phyloP scores from a whole-genome alignment of 1,140 invertebrate genomes.

The Mercenaria mercenaria region DNA sequence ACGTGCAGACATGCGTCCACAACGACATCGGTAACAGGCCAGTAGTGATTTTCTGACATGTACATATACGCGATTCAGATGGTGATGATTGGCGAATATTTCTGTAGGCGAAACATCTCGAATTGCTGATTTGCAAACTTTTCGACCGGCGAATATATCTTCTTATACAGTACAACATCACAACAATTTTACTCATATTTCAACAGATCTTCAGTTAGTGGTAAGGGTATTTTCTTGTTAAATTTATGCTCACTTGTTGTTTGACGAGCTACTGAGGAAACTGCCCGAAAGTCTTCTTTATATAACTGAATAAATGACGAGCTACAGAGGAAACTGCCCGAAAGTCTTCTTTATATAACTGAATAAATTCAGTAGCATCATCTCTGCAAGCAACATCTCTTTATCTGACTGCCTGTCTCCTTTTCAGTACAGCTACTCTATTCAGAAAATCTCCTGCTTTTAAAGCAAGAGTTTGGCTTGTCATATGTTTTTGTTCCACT shows the following conservation, averaged over 20 bases:
- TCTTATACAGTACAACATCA: too few relatives aligned
- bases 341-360: not conserved
- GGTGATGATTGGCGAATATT: too few relatives aligned
- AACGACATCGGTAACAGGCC: too few relatives aligned
- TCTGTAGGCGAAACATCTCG: too few relatives aligned
- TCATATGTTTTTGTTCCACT: not conserved
- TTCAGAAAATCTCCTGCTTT: not conserved
- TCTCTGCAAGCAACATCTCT: not conserved
- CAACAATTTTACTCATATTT: not conserved
- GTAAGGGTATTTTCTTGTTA: not conserved
- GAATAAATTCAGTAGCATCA: not conserved
- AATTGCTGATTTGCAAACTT: too few relatives aligned
- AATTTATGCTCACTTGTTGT: not conserved
- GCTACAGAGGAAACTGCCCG: not conserved
- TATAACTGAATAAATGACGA: not conserved
- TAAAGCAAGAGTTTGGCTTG: not conserved
- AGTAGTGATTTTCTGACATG: too few relatives aligned
- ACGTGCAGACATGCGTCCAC: too few relatives aligned
- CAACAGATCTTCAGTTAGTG: not conserved
- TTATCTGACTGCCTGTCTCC: not conserved
- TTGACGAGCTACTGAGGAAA: not conserved
- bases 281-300: not conserved
- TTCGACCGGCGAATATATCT: too few relatives aligned
- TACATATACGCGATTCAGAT: too few relatives aligned
- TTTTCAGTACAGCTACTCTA: not conserved